Evolutionary conservation across 2,888 invertebrate genomes (phyloP).

Genomic region (Hofmannophila pseudospretella): DNA sequence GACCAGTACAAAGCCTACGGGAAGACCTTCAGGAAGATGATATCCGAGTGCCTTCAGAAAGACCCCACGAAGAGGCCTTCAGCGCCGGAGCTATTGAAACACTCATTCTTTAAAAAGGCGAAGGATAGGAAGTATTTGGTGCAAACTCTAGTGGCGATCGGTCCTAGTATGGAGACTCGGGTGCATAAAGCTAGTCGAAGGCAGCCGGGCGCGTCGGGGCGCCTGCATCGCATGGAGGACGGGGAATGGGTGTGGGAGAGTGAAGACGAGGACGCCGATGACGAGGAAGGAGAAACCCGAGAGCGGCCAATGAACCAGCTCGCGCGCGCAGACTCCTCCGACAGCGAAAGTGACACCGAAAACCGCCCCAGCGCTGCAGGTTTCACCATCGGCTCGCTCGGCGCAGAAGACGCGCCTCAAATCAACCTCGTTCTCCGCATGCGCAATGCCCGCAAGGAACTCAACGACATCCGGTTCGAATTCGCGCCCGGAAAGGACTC

Average conservation of each 20-base stretch:
- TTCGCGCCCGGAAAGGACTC: constrained; percentile 95
- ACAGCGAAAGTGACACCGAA: constrained; percentile 72
- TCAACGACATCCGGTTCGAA: constrained; percentile 99
- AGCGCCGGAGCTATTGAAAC: constrained; percentile 96
- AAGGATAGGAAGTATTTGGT: constrained; percentile 95
- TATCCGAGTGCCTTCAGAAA: constrained; percentile 97
- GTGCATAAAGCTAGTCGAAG: constrained; percentile 92
- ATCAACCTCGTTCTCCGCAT: constrained; percentile 93
- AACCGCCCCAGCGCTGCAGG: constrained; percentile 28
- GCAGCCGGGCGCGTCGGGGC: constrained; percentile 91
- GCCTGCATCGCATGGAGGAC: constrained; percentile 94
- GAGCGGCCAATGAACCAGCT: constrained; percentile 81
- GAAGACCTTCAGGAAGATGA: constrained; percentile 98
- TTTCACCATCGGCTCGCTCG: constrained; percentile 55
- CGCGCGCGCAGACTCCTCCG: constrained; percentile 78
- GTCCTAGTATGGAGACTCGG: constrained; percentile 93
- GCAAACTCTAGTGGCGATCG: constrained; percentile 90
- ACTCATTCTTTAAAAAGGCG: constrained; percentile 99
- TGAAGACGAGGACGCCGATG: constrained; percentile 88
- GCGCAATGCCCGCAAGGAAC: constrained; percentile 93
- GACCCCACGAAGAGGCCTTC: constrained; percentile 97
- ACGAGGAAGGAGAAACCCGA: constrained; percentile 69
- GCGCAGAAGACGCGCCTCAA: constrained; percentile 66
- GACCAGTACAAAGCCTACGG: constrained; percentile 99
- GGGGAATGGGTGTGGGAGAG: constrained; percentile 99